A percentile compares a stretch with the other conserved stretches of the same genome.
Conservation (phyloP, 1,140 invertebrate genomes). For the Drosophila pruinosa region DNA sequence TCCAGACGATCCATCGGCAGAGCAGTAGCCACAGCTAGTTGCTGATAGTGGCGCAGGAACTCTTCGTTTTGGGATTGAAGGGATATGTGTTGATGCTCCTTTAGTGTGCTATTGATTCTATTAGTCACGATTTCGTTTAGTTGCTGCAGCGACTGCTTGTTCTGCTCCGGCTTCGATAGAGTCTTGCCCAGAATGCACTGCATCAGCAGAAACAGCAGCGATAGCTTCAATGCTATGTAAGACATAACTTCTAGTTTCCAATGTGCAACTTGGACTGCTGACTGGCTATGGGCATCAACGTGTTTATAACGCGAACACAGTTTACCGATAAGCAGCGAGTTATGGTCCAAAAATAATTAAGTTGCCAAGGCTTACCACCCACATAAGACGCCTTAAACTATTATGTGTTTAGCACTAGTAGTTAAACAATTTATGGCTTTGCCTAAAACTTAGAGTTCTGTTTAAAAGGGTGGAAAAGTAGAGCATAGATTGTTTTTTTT, state of each 20-base stretch:
- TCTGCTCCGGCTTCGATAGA: not conserved
- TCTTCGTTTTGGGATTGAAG: not conserved
- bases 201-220: conserved; percentile 19
- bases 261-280: conserved; percentile 13
- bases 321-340: conserved; percentile 23
- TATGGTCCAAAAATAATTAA: conserved; percentile 10
- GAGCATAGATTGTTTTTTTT: too few species aligned
- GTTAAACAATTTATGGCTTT: not conserved
- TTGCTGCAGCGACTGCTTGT: not conserved
- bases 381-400: not conserved
- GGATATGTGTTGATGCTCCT: not conserved
- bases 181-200: not conserved
- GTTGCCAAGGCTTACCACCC: not conserved
- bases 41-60: not conserved
- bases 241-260: conserved; percentile 13
- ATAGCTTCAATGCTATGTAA: not conserved
- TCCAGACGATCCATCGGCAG: conserved; percentile 37
- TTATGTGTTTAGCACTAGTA: not conserved
- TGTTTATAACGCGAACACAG: conserved; percentile 15
- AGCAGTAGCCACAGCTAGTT: conserved; percentile 15
- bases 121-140: conserved; percentile 37
- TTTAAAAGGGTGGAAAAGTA: too few species aligned
- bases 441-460: not conserved
- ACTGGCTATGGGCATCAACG: not conserved
- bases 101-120: conserved; percentile 22